Conservation (phyloP, 1,140 invertebrate species). For the Musca domestica region DNA sequence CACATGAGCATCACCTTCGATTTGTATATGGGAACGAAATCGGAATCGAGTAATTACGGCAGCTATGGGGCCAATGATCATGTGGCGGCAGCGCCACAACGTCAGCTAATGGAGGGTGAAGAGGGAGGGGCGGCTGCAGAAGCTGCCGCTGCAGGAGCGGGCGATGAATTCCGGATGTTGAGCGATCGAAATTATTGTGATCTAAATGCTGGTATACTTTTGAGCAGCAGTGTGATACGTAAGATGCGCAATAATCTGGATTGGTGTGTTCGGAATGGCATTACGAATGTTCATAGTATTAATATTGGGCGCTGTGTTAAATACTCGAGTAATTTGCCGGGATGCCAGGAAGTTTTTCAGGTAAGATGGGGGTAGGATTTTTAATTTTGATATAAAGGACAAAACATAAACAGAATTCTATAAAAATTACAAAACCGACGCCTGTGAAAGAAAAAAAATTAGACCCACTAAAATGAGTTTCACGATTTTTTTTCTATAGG, state of each 20-base stretch:
- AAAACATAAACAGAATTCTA: too few relatives aligned
- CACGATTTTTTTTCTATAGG: too few relatives aligned
- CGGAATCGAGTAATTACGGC: conserved; percentile 4
- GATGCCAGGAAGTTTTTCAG: conserved; percentile 60
- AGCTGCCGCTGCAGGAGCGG: conserved; percentile 4
- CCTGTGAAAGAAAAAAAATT: too few relatives aligned
- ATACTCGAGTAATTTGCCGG: conserved; percentile 63
- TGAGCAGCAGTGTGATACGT: conserved; percentile 74
- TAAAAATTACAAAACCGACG: too few relatives aligned
- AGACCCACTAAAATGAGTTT: too few relatives aligned
- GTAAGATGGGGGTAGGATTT: too few relatives aligned
- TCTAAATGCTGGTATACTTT: conserved; percentile 69
- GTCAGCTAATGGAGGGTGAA: not conserved
- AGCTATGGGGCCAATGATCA: conserved; percentile 7
- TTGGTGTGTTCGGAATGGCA: conserved; percentile 82
- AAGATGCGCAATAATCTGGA: conserved; percentile 73
- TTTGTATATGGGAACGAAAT: conserved; percentile 68
- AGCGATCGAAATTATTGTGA: conserved; percentile 51
- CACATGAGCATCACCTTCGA: conserved; percentile 79
- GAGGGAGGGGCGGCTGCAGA: not conserved
- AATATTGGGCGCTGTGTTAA: conserved; percentile 81
- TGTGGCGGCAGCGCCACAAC: not conserved
- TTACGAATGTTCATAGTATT: conserved; percentile 73
- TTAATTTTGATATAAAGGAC: not conserved
- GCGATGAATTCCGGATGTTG: conserved; percentile 24